Percentiles rank a stretch among this genome's conserved stretches.
phyloP scores from a whole-genome alignment of 2,113 vertebrate species.

The Okapia johnstoni region DNA sequence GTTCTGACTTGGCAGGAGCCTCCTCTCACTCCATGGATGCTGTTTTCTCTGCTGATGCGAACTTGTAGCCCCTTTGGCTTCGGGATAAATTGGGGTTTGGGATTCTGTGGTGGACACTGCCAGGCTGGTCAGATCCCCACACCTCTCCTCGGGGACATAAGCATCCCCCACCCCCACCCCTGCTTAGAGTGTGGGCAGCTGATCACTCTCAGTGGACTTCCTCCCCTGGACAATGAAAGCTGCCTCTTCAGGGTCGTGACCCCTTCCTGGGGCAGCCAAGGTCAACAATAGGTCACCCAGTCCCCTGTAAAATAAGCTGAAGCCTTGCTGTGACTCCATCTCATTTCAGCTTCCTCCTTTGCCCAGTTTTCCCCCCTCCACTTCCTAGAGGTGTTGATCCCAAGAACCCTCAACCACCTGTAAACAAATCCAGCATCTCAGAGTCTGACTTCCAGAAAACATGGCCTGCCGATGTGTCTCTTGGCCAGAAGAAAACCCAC shows the following conservation, averaged over 20 bases:
- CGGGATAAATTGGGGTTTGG: not conserved
- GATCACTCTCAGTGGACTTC: not conserved
- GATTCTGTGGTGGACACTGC: too few relatives aligned
- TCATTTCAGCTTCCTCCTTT: not conserved
- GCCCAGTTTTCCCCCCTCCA: not conserved
- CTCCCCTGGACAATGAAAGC: not conserved
- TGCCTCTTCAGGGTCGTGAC: not conserved
- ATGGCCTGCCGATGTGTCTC: not conserved
- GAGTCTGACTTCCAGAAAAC: not conserved
- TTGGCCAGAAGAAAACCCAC: not conserved
- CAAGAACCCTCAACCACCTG: not conserved
- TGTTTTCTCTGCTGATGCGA: not conserved
- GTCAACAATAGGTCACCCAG: not conserved
- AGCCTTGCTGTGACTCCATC: too few relatives aligned
- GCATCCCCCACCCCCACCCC: too few relatives aligned
- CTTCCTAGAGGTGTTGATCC: too few relatives aligned
- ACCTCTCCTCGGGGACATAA: too few relatives aligned
- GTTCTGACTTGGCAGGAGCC: not conserved
- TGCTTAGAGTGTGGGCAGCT: fast-evolving
- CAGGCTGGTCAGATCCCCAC: not conserved
- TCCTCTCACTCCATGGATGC: not conserved
- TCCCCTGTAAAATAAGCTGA: not conserved
- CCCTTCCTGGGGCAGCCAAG: not conserved
- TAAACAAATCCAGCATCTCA: not conserved
- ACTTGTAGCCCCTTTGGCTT: not conserved